Percentiles rank a stretch among this genome's conserved stretches.
Evolutionary conservation across 2,797 vertebrate species (phyloP).

Genomic region (Iguana delicatissima): DNA sequence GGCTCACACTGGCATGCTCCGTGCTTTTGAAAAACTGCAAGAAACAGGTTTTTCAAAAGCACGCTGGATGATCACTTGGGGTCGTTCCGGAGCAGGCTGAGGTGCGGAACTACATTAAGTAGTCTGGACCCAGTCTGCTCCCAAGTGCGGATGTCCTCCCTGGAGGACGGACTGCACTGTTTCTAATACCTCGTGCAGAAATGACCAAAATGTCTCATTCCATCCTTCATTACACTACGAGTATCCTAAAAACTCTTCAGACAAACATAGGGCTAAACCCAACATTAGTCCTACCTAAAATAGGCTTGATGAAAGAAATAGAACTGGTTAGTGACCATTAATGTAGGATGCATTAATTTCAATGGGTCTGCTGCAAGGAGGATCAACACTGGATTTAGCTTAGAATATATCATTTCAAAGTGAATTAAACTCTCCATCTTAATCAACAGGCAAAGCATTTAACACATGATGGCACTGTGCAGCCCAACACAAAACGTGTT

Average conservation of each 20-base stretch:
- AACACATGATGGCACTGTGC: background rate
- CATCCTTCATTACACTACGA: slow-evolving; percentile 11
- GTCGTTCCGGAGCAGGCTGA: too few relatives aligned
- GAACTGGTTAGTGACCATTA: background rate
- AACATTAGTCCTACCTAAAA: background rate
- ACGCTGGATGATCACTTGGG: too few relatives aligned
- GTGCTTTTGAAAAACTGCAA: too few relatives aligned
- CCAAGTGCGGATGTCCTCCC: too few relatives aligned
- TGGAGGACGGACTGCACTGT: too few relatives aligned
- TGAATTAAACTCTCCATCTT: background rate
- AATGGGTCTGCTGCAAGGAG: background rate
- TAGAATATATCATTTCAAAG: background rate
- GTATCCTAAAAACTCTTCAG: background rate
- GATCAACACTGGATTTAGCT: background rate
- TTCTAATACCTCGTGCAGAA: too few relatives aligned
- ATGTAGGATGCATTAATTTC: background rate
- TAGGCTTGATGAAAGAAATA: background rate
- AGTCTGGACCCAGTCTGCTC: too few relatives aligned
- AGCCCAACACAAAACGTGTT: background rate
- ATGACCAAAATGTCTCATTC: background rate
- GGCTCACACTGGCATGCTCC: too few relatives aligned
- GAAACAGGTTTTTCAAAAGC: too few relatives aligned
- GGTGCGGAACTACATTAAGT: too few relatives aligned
- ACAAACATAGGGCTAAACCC: background rate
- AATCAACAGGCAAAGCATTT: slow-evolving; percentile 22